Conservation (phyloP, 2,113 vertebrate genomes). For the Alexandromys fortis region DNA sequence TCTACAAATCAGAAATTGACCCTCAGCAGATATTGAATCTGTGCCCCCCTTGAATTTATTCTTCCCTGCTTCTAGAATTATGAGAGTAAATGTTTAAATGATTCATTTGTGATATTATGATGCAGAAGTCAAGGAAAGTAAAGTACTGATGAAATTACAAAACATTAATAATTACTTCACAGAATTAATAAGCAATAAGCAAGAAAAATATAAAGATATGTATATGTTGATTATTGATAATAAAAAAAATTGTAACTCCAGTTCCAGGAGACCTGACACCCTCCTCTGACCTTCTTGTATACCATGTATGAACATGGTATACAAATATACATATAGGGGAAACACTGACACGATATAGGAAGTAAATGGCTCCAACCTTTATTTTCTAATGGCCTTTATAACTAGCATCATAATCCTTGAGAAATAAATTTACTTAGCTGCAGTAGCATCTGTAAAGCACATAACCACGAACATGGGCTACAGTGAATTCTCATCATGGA, state of each 20-base stretch:
- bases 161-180: neutral
- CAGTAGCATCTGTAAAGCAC: neutral
- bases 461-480: neutral
- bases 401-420: neutral
- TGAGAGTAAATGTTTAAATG: neutral
- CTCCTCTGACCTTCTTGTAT: neutral
- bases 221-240: neutral
- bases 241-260: neutral
- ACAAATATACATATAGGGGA: neutral
- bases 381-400: neutral
- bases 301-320: neutral
- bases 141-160: neutral
- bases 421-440: neutral
- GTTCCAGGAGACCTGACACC: neutral
- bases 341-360: neutral
- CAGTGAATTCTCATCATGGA: conserved; percentile 2
- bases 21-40: neutral
- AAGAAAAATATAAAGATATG: neutral
- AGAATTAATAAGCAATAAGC: neutral
- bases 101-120: neutral
- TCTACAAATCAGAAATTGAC: neutral
- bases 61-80: neutral
- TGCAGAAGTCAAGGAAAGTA: neutral
- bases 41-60: neutral
- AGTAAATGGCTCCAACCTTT: neutral